These are phyloP conservation scores for Eupleurogrammus muticus DNA, from an alignment of 2,797 vertebrate genomes.

Conservation along the genomic window DNA sequence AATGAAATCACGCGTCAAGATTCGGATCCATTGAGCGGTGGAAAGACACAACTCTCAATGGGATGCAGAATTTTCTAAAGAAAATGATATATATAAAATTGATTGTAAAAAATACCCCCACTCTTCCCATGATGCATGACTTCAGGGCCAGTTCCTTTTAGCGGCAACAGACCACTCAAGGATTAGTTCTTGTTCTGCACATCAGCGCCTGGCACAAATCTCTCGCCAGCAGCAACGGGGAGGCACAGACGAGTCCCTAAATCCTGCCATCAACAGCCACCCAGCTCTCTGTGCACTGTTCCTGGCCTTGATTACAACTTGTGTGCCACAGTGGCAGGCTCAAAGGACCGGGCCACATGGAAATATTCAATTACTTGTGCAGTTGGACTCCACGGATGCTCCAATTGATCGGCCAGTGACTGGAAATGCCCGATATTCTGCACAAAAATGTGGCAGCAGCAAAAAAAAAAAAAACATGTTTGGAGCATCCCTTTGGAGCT, in stretches of 20 bases:
- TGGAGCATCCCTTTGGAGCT: neutral
- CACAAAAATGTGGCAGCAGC: too few species aligned
- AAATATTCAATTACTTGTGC: constrained; percentile 63
- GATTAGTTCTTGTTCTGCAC: constrained; percentile 77
- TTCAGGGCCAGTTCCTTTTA: constrained; percentile 58
- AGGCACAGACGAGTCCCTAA: constrained; percentile 65
- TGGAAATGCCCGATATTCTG: too few species aligned
- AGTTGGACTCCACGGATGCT: constrained; percentile 24
- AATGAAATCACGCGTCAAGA: neutral
- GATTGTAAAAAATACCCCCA: constrained; percentile 43
- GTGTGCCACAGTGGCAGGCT: constrained; percentile 61
- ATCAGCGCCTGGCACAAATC: constrained; percentile 64
- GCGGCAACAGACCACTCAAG: constrained; percentile 70
- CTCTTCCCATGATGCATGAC: constrained; percentile 55
- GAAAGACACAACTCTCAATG: constrained; percentile 10
- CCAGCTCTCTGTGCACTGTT: constrained; percentile 57
- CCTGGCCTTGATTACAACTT: constrained; percentile 69
- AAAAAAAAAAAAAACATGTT: too few species aligned
- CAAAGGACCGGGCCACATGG: constrained; percentile 47
- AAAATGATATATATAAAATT: constrained; percentile 36
- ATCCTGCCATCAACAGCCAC: constrained; percentile 70
- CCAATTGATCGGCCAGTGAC: too few species aligned
- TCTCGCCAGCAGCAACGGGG: constrained; percentile 62
- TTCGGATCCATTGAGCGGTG: neutral
- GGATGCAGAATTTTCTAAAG: constrained; percentile 15